Base-by-base conservation (phyloP, 2,113 vertebrate species). In the Elachura formosa region DNA sequence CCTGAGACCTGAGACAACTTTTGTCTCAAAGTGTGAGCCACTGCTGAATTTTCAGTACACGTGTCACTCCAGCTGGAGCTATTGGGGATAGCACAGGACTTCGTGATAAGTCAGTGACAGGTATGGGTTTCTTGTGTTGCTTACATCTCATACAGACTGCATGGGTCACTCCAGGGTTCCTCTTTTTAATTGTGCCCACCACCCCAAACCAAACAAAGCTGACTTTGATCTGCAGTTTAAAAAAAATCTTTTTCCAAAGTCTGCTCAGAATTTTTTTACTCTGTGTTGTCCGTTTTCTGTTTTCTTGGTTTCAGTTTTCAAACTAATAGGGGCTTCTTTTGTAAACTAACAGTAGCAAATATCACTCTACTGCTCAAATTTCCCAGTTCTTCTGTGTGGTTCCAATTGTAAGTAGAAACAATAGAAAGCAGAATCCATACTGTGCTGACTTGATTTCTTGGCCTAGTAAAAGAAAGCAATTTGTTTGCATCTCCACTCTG, bases 351-450 rank as follows among this genome's bases (percentile, higher is more conserved):
- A 88, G 83, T 72, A 89, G 68, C 59, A 84, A 89, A 71, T 51
- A 49, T 84, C 68, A 55, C 26, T 82, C 36, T 24, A 11, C 31
- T n/a, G 17, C 20, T 89, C 49, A 67, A 8, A 77, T 94, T 74
- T 61, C 59, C 24, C 40, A 25, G 59, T 67, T 77, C 22, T 8
- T 90, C 40, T 67, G 0, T 40, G 67, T 82, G 89, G 40, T 79
- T 89, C 55, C 87, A 86, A 45, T 49, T 81, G 40, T 69, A 56
- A 67, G 38, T 33, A 90, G 82, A 74, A 84, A 74, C 63, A 94
- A 94, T 86, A 56, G 78, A 87, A 61, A 91, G n/a, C 59, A 67
- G 78, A 69, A 95, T 83, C 75, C 83, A 76, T 76, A 54, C n/a
- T 59, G 33, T 14, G 67, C n/a, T 87, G 55, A 67, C 40, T 90